phyloP scores from a whole-genome alignment of 2,888 invertebrate species.

The Microplitis deprimator region DNA sequence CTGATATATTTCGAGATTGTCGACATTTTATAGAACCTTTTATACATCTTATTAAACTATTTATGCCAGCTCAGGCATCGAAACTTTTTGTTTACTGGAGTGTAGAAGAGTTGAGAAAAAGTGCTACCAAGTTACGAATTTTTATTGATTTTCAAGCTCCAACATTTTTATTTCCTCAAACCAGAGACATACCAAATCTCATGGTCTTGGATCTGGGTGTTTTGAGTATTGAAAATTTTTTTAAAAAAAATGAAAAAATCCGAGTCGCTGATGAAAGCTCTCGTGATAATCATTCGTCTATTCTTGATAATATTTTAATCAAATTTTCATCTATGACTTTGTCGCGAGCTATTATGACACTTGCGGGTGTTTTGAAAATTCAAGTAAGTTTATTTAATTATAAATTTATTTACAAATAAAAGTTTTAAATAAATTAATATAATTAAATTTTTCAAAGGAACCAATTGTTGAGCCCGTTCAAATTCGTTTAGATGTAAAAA shows the following conservation, averaged over 20 bases:
- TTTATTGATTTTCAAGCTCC: slow-evolving; percentile 82
- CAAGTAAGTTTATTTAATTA: slow-evolving; percentile 72
- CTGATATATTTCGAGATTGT: slow-evolving; percentile 77
- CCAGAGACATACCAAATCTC: slow-evolving; percentile 83
- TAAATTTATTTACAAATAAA: slow-evolving; percentile 4
- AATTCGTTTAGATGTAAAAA: slow-evolving; percentile 81
- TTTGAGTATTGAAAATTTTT: slow-evolving; percentile 85
- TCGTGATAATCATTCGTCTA: slow-evolving; percentile 49
- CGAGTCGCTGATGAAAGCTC: slow-evolving; percentile 44
- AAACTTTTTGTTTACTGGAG: slow-evolving; percentile 58
- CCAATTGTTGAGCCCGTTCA: slow-evolving; percentile 83
- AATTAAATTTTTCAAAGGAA: slow-evolving; percentile 72
- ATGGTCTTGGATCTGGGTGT: slow-evolving; percentile 84
- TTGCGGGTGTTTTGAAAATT: slow-evolving; percentile 81
- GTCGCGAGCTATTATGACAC: slow-evolving; percentile 80
- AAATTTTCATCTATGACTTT: slow-evolving; percentile 80
- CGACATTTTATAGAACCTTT: slow-evolving; percentile 78
- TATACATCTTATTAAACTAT: slow-evolving; percentile 43
- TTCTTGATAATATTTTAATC: slow-evolving; percentile 81
- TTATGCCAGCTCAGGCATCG: slow-evolving; percentile 42
- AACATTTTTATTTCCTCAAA: slow-evolving; percentile 83
- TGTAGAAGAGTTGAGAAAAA: slow-evolving; percentile 72
- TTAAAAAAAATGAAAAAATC: slow-evolving; percentile 75
- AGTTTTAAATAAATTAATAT: not conserved
- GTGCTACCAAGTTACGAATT: slow-evolving; percentile 75